Evolutionary conservation across 2,888 invertebrate species (phyloP).

Genomic region (Folsomia manolachei): DNA sequence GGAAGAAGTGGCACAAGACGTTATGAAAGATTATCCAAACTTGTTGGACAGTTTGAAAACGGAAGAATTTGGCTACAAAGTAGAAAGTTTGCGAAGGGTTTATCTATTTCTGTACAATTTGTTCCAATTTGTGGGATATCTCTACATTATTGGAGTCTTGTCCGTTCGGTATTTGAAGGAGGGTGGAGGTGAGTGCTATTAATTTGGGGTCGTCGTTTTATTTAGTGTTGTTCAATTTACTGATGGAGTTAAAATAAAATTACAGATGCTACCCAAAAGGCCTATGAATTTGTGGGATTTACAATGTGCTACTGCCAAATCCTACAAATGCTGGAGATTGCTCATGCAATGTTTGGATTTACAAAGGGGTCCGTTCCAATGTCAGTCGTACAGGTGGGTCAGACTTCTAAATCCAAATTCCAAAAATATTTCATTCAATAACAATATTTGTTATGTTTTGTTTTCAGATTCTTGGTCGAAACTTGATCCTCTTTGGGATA

Average conservation of each 20-base stretch:
- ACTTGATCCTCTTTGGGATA: conserved; percentile 75
- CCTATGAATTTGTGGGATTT: conserved; percentile 71
- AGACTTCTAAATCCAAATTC: conserved; percentile 4
- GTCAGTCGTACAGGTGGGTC: conserved; percentile 68
- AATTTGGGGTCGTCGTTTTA: background rate
- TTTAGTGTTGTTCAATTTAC: background rate
- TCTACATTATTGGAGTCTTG: conserved; percentile 72
- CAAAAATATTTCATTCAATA: background rate
- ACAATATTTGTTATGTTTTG: conserved; percentile 22
- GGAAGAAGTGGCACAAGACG: conserved; percentile 65
- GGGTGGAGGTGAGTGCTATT: conserved; percentile 61
- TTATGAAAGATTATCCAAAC: conserved; percentile 74
- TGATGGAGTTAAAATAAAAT: background rate
- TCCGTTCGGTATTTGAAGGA: conserved; percentile 70
- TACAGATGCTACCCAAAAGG: conserved; percentile 64
- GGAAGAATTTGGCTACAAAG: conserved; percentile 52
- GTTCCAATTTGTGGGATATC: conserved; percentile 81
- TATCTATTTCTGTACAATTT: conserved; percentile 86
- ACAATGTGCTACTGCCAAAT: conserved; percentile 78
- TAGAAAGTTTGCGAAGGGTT: conserved; percentile 70
- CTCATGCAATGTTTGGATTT: conserved; percentile 85
- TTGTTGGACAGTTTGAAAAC: conserved; percentile 55
- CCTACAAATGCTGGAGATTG: conserved; percentile 78
- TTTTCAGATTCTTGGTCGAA: conserved; percentile 67
- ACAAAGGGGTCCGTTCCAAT: conserved; percentile 72